These are phyloP conservation scores for Eufriesea mexicana DNA, from an alignment of 1,140 invertebrate species.

Conservation along the genomic window DNA sequence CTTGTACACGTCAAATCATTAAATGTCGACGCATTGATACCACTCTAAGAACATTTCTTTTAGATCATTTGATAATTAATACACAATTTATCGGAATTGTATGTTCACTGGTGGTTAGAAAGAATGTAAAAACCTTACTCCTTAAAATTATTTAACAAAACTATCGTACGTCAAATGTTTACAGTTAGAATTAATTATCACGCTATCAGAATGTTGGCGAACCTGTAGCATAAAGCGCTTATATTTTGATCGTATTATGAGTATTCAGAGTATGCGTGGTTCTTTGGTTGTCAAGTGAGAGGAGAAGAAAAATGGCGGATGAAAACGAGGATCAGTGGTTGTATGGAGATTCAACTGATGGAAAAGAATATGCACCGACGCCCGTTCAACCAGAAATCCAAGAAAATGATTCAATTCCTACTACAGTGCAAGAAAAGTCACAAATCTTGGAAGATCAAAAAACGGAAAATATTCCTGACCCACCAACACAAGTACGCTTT, in stretches of 20 bases:
- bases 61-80: background rate
- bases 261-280: background rate
- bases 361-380: constrained; percentile 70
- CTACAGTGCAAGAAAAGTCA: constrained; percentile 71
- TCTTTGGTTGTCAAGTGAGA: constrained; percentile 42
- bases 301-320: constrained; percentile 83
- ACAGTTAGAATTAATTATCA: background rate
- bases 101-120: background rate
- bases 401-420: constrained; percentile 68
- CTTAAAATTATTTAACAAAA: background rate
- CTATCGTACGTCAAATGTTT: background rate
- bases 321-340: constrained; percentile 90
- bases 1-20: constrained; percentile 24
- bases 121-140: background rate
- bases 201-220: background rate
- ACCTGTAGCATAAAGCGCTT: background rate
- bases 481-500: constrained; percentile 57
- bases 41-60: background rate
- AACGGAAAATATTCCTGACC: constrained; percentile 55
- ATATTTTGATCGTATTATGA: background rate
- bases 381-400: constrained; percentile 70
- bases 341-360: constrained; percentile 85
- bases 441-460: constrained; percentile 62
- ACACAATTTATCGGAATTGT: background rate
- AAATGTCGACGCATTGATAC: background rate